phyloP scores from a whole-genome alignment of 1,140 invertebrate species.

The Ylistrum balloti region DNA sequence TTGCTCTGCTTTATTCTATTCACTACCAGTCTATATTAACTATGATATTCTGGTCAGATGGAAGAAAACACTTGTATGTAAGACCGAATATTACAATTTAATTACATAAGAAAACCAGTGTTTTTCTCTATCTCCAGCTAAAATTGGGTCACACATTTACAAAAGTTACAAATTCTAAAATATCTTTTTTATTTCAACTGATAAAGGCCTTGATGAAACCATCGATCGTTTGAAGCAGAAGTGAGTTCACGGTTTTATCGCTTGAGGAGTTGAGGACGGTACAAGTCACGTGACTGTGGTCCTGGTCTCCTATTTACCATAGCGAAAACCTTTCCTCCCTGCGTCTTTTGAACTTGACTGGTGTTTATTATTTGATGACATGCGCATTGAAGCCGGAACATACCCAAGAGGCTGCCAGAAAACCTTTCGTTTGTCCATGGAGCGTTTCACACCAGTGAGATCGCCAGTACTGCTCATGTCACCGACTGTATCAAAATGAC shows the following conservation, averaged over 20 bases:
- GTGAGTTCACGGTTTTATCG: neutral
- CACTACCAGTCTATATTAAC: too few relatives aligned
- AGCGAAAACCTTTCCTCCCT: conserved; percentile 22
- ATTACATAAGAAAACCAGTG: too few relatives aligned
- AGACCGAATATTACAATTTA: too few relatives aligned
- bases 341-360: neutral
- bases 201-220: conserved; percentile 8
- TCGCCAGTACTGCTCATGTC: neutral
- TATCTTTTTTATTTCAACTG: neutral
- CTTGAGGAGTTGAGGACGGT: neutral
- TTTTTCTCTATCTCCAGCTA: neutral
- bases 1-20: too few relatives aligned
- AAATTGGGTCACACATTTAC: neutral
- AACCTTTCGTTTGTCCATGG: conserved; percentile 50
- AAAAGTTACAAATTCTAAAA: neutral
- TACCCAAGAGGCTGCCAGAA: conserved; percentile 60
- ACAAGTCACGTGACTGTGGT: neutral
- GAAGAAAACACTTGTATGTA: too few relatives aligned
- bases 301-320: conserved; percentile 6
- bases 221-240: neutral
- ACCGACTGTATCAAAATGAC: neutral
- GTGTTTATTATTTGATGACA: neutral
- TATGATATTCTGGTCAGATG: too few relatives aligned
- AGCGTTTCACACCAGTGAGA: neutral
- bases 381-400: conserved; percentile 54